Evolutionary conservation across 2,888 invertebrate species (phyloP).

Genomic region (Mythimna vitellina): DNA sequence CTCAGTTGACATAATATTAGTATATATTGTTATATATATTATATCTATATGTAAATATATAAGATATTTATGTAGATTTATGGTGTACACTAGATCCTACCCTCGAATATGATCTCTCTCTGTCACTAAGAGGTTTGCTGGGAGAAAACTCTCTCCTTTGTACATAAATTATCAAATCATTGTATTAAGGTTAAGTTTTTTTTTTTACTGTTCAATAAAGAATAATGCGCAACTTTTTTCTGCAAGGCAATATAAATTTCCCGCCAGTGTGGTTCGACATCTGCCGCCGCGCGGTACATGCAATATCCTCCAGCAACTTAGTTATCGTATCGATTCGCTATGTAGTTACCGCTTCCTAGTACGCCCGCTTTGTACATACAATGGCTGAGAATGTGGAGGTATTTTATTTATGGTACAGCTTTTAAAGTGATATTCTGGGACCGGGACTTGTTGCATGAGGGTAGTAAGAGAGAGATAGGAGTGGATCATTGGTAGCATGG

Average conservation of each 20-base stretch:
- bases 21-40: too few species aligned
- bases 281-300: constrained; percentile 66
- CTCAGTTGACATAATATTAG: too few species aligned
- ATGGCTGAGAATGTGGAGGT: not conserved
- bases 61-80: too few species aligned
- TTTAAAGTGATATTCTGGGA: not conserved
- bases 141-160: too few species aligned
- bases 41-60: too few species aligned
- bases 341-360: constrained; percentile 36
- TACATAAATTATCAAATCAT: too few species aligned
- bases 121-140: too few species aligned
- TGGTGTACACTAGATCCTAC: too few species aligned
- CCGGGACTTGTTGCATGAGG: constrained; percentile 11
- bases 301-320: constrained; percentile 77
- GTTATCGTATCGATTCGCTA: constrained; percentile 70
- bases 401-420: not conserved
- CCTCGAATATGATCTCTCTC: too few species aligned
- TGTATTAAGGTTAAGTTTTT: too few species aligned
- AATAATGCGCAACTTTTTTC: not conserved
- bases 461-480: not conserved
- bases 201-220: too few species aligned
- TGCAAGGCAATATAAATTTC: constrained; percentile 52
- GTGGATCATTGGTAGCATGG: too few species aligned
- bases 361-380: constrained; percentile 15
- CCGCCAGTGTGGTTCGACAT: constrained; percentile 55